Evolutionary conservation across 2,797 vertebrate species (phyloP), one percentile per base, ranked within the genome.

Genomic region (Neostethus bicornis): DNA sequence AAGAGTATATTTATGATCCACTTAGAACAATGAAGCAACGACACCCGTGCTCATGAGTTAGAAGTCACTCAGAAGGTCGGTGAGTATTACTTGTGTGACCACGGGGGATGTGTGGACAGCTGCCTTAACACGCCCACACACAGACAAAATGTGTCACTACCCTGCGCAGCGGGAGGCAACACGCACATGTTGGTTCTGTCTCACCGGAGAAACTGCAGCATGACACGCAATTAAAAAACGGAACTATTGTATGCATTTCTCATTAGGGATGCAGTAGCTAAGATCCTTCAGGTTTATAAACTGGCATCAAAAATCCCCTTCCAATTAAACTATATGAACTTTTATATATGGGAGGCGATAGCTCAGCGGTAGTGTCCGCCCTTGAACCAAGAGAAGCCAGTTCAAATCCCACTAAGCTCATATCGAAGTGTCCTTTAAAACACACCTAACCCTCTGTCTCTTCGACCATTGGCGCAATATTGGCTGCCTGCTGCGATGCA

Each of bases 51-150:
- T 20, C 17, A 43, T 72, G 45, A 62, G 28, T 19, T 52, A 42
- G 41, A 65, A 28, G 44, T 41, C 39, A 39, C 47, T 70, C 13
- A 59, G 65, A 70, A 62, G 54, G 61, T 44, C 35, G 37, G 31
- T 8, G 47, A 62, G 58, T 20, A 50, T 61, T 24, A 42, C 66
- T 66, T 73, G 56, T 70, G 74, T 72, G 74, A 65, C 63, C 44
- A 13, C 57, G 79, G 70, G 69, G 75, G 66, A 72, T 1, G 28
- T 59, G 64, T 73, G 56, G 50, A 54, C 80, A 83, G 77, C 80
- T 79, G 81, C 53, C 23, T 46, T 7, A 19, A 42, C 34, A 48
- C 55, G 17, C 49, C 50, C 39, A 45, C 42, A 37, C 24, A 50
- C 0, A 32, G 13, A 21, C 14, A 42, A 52, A 51, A 68, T 23